phyloP scores from a whole-genome alignment of 2,113 vertebrate genomes.

The Eudyptes chrysolophus region DNA sequence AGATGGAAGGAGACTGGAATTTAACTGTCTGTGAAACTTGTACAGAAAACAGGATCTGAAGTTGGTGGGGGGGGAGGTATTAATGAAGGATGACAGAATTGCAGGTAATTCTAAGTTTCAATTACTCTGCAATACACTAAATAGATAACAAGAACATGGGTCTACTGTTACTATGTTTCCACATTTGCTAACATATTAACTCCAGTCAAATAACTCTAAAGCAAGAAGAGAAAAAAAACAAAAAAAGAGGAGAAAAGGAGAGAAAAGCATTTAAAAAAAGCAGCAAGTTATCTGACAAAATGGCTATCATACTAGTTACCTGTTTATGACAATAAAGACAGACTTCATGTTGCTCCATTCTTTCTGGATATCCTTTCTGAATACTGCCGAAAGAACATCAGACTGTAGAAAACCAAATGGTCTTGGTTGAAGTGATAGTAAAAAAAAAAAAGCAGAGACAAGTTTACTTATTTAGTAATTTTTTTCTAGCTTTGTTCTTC shows the following conservation, averaged over 20 bases:
- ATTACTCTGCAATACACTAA: background rate
- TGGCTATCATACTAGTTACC: background rate
- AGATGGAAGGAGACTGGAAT: background rate
- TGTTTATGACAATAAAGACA: background rate
- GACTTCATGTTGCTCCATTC: background rate
- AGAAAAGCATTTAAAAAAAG: background rate
- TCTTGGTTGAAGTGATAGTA: background rate
- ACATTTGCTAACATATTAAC: background rate
- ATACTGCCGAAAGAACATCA: background rate
- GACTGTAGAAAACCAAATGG: background rate
- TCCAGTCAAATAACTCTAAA: background rate
- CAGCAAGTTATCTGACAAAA: background rate
- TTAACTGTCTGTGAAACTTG: background rate
- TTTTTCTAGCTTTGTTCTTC: background rate
- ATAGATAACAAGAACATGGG: background rate
- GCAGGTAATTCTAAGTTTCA: background rate
- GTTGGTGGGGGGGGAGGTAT: background rate
- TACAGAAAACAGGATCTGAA: background rate
- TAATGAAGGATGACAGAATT: background rate
- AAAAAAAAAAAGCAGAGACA: background rate
- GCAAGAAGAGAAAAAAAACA: background rate
- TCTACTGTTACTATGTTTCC: background rate
- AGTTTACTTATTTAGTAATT: background rate
- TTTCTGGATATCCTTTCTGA: background rate
- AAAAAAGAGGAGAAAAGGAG: background rate